Evolutionary conservation across 2,113 vertebrate species (phyloP).

Genomic region (Antechinus flavipes): DNA sequence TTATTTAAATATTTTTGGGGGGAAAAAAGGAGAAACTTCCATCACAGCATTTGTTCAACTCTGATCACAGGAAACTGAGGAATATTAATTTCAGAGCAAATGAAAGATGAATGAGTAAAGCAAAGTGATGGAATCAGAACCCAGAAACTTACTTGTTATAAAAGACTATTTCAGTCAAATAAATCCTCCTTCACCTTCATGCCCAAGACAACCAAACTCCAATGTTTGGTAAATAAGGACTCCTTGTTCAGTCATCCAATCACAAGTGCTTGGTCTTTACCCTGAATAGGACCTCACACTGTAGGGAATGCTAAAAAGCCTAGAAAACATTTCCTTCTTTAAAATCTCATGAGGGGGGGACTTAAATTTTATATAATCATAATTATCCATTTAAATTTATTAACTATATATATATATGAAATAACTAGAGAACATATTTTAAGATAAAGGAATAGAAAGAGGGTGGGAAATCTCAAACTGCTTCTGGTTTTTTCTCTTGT

Average conservation of each 20-base stretch:
- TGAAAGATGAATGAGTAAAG: not conserved
- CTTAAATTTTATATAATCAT: not conserved
- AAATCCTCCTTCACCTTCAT: not conserved
- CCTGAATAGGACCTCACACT: not conserved
- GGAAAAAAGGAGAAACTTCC: not conserved
- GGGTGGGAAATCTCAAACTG: not conserved
- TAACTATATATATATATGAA: not conserved
- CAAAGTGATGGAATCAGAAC: not conserved
- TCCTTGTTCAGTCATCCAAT: not conserved
- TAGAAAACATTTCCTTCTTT: not conserved
- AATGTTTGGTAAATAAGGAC: not conserved
- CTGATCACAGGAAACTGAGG: not conserved
- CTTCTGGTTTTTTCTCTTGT: not conserved
- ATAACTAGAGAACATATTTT: not conserved
- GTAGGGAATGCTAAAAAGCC: not conserved
- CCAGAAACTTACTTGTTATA: not conserved
- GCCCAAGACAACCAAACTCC: not conserved
- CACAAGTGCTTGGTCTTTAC: not conserved
- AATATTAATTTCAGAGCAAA: not conserved
- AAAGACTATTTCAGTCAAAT: not conserved
- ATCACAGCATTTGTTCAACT: not conserved
- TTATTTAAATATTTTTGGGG: not conserved
- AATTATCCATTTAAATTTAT: not conserved
- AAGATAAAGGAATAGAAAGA: not conserved
- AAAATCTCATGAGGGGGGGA: not conserved